Base-by-base conservation (phyloP, 2,797 vertebrate genomes). In the Muscicapa striata region DNA sequence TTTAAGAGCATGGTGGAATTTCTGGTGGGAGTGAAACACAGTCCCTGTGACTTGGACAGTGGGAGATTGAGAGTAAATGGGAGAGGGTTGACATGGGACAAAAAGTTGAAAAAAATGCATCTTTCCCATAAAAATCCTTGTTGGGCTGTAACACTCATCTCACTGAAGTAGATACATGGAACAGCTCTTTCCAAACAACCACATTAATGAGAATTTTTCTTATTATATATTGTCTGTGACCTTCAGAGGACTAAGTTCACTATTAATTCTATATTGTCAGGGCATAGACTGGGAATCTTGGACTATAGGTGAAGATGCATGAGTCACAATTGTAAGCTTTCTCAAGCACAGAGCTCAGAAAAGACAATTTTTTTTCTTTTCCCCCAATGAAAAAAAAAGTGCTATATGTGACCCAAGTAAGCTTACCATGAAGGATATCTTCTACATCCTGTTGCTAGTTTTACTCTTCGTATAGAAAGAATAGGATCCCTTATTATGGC, bases 21-120 rank as follows among this genome's bases (percentile, higher is more conserved):
- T 49, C 49, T 66, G 4, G 3, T 36, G 32, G 34, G 30, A 76
- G 2, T 30, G 34, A 63, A 49, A 76, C 3, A 36, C 26, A 54
- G 29, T 38, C 17, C 15, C 0, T 0, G 21, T 45, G 17, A 49
- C 40, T 45, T 67, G 14, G 10, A 48, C 52, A 5, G 5, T 6
- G n/a, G 29, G 9, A 69, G 7, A 48, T 48, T 48, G 48, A 48
- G 23, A 29, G 8, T 4, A 36, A 78, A 48, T 29, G 38, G 21
- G 10, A 81, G 13, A 43, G 9, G 2, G 2, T 20, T 52, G 24
- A 40, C 0, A 6, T 49, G 22, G 15, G 15, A 57, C 6, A 57
- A 46, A 59, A 5, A 63, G 1, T 10, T 80, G 9, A 36, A 81
- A 81, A 74, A 30, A 30, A 27, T 14, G 1, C 2, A 15, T 6